Evolutionary conservation across 2,888 invertebrate genomes (phyloP), one percentile per base, ranked within the genome.

Genomic region (Aleiodes alternator): DNA sequence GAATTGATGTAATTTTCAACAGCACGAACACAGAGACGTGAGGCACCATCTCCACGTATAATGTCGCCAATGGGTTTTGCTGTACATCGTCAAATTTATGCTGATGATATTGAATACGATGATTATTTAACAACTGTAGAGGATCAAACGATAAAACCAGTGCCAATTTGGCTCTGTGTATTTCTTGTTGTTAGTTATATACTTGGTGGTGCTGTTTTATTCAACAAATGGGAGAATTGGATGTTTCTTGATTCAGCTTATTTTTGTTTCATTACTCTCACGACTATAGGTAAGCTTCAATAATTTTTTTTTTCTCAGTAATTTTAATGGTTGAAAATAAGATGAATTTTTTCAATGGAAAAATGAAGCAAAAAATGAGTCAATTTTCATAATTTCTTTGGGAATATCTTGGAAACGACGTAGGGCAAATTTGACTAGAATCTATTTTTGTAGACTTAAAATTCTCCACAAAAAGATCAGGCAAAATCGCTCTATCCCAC

Each of bases 201-300:
- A 82, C 92, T 97, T 72, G 96, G 95, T 0, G 97, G 97, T 12
- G 97, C 97, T 1, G 95, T 94, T 84, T 92, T 97, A 9, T 97
- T 97, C 90, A 92, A 93, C 82, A 92, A 92, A 64, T 97, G 96
- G 96, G 97, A 97, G 90, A 90, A 92, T 23, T 97, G 97, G 97
- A 92, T 92, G 0, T 95, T 95, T 85, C 91, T 97, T 76, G 96
- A 97, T 87, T 95, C 96, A 0, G 96, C 96, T 1, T 97, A 97
- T 90, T 97, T 97, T 90, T 97, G 97, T 90, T 97, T 97, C 90
- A 96, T 97, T 83, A 97, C 97, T 0, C 92, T 97, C 80, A 97
- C 97, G 29, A 97, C 97, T 1, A 97, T 97, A 76, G 97, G 92
- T 90, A 76, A 77, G 84, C 73, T 56, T 56, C 0, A n/a, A 0